Evolutionary conservation across 2,797 vertebrate species (phyloP), one percentile per base, ranked within the genome.

Genomic region (Neomorphus geoffroyi): DNA sequence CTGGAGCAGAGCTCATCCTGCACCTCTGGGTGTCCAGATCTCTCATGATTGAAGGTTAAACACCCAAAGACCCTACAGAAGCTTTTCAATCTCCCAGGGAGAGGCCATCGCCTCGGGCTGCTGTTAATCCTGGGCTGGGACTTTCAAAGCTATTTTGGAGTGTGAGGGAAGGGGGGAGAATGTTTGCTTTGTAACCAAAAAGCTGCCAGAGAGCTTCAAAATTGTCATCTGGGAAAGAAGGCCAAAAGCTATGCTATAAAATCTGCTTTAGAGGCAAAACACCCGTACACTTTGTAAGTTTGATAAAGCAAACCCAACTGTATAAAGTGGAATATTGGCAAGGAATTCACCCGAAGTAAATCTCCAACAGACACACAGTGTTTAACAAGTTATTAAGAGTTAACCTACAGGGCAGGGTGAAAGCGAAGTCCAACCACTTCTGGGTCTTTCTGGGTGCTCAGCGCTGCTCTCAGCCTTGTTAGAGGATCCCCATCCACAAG

Each of bases 301-400:
- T 61, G 73, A 91, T 50, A 86, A 93, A 94, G 88, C 72, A 89
- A 94, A 93, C 50, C 87, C 93, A 69, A 91, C 87, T 85, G 95
- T 53, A 90, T 80, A 89, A 96, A 92, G 64, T 54, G 93, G 94
- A 97, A 93, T 45, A 57, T 32, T 80, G 46, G 79, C 90, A 94
- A 80, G 77, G 83, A 81, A 82, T 3, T 21, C 5, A 8, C 66
- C 53, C 5, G 72, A 72, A 70, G 64, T 33, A 62, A 95, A 95
- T 71, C 86, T 95, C 88, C 13, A 71, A 45, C 60, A 61, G 88
- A 26, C 66, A 64, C 26, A 30, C 37, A 43, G 75, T 18, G 46
- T 35, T 97, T 51, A 93, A 88, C n/a, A 77, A 94, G 93, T 58
- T 58, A 16, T 70, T 18, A 43, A 33, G 28, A 92, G 82, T 32